Conservation (phyloP, 2,113 vertebrate genomes). For the Larimichthys crocea region DNA sequence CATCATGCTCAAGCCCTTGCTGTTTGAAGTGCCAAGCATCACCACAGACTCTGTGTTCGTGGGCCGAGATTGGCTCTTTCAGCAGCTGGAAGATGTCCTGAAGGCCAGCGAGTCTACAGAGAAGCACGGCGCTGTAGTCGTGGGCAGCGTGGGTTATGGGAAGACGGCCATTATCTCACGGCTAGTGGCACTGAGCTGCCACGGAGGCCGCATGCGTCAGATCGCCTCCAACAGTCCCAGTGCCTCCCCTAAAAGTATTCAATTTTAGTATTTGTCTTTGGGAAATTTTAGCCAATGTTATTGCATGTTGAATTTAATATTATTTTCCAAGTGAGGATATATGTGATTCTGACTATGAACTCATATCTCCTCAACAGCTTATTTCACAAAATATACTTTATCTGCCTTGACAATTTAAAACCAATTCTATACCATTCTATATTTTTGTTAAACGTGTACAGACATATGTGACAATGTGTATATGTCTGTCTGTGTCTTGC, state of each 20-base stretch:
- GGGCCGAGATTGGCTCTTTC: constrained; percentile 97
- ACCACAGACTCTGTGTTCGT: constrained; percentile 98
- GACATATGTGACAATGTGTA: neutral
- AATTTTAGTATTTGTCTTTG: neutral
- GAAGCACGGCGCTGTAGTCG: constrained; percentile 88
- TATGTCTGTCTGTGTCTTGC: constrained; percentile 10
- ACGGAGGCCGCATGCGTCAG: constrained; percentile 97
- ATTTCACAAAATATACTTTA: neutral
- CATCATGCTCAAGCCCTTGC: constrained; percentile 95
- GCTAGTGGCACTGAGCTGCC: constrained; percentile 97
- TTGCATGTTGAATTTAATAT: neutral
- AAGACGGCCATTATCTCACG: constrained; percentile 96
- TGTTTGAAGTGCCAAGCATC: constrained; percentile 99
- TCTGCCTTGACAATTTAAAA: neutral
- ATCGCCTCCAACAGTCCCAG: constrained; percentile 94
- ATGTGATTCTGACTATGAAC: neutral
- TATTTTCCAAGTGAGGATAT: neutral
- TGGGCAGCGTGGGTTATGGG: constrained; percentile 95
- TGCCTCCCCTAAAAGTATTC: constrained; percentile 89
- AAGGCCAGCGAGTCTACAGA: constrained; percentile 82
- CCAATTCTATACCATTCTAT: no score
- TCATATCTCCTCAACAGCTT: neutral
- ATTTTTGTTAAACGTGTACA: neutral
- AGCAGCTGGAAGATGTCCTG: constrained; percentile 89
- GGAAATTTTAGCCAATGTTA: neutral